A percentile compares a stretch with the other conserved stretches of the same genome.
phyloP scores from a whole-genome alignment of 2,113 vertebrate genomes.

The human region GRCh38 chr19:49105001-49105500 shows the following conservation, averaged over 20 bases:
- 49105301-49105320: not conserved
- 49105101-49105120: too few species aligned
- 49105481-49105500: too few species aligned
- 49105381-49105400: not conserved
- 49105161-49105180: not conserved
- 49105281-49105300: not conserved
- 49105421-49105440: not conserved
- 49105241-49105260: not conserved
- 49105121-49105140: not conserved
- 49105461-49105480: too few species aligned
- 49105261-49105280: rapidly evolving
- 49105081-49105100: not conserved
- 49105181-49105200: not conserved
- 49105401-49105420: not conserved
- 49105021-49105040: not conserved
- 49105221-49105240: not conserved
- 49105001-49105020: not conserved
- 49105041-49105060: not conserved
- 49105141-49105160: not conserved
- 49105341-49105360: not conserved
- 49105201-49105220: not conserved
- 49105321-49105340: not conserved
- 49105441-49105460: not conserved
- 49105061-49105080: not conserved
- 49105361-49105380: not conserved